phyloP scores from a whole-genome alignment of 2,113 vertebrate species.

The Tupaia tana region DNA sequence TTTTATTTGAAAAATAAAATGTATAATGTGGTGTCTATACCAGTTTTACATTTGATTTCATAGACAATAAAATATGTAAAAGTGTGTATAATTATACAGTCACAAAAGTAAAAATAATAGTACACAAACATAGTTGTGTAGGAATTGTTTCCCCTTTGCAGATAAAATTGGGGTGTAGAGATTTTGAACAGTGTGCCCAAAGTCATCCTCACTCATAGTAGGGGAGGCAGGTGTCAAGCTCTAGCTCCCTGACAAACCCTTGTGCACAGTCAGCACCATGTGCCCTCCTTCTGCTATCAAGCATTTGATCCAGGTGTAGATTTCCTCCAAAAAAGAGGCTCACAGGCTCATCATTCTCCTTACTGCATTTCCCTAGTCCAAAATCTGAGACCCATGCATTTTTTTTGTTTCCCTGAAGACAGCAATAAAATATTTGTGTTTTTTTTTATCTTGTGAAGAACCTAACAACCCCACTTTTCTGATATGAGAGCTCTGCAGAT shows the following conservation, averaged over 20 bases:
- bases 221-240: not conserved
- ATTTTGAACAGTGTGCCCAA: not conserved
- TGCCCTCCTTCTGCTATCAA: not conserved
- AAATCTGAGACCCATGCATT: not conserved
- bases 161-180: not conserved
- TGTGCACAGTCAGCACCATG: not conserved
- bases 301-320: not conserved
- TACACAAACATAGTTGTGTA: too few species aligned
- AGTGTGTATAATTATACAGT: not conserved
- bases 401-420: not conserved
- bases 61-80: not conserved
- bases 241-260: not conserved
- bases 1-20: conserved; percentile 36
- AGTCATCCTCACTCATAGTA: not conserved
- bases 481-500: not conserved
- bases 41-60: conserved; percentile 12
- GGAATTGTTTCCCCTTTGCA: not conserved
- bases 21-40: not conserved
- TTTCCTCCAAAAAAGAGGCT: not conserved
- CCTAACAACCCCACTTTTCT: not conserved
- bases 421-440: not conserved
- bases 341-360: not conserved
- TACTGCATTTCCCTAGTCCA: not conserved
- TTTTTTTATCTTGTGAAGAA: not conserved
- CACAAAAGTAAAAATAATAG: not conserved